phyloP scores from a whole-genome alignment of 2,888 invertebrate genomes.

The Drosophila glabriapex region DNA sequence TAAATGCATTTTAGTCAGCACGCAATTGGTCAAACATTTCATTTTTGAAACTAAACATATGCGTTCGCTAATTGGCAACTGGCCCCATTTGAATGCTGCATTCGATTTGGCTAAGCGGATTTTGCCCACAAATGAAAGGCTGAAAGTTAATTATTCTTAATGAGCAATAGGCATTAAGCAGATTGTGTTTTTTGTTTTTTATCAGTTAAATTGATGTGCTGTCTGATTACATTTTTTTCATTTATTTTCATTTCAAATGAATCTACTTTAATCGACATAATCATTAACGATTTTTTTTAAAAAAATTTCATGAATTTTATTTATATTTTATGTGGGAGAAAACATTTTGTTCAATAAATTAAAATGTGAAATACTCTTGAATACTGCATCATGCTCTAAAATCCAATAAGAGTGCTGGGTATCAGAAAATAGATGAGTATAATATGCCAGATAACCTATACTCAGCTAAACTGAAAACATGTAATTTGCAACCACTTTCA shows the following conservation, averaged over 20 bases:
- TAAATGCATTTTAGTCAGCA: slow-evolving; percentile 47
- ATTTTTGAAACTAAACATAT: slow-evolving; percentile 32
- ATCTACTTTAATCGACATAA: neutral
- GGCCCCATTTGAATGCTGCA: slow-evolving; percentile 1
- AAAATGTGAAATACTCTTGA: neutral
- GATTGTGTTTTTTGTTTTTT: slow-evolving; percentile 26
- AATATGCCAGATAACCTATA: neutral
- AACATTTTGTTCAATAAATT: neutral
- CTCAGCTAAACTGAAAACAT: neutral
- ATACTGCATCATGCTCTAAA: neutral
- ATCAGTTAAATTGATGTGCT: neutral
- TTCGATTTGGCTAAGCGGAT: neutral
- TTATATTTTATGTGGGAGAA: neutral
- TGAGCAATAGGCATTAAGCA: slow-evolving; percentile 45
- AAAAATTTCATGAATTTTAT: slow-evolving; percentile 1
- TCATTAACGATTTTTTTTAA: neutral
- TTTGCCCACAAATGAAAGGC: neutral
- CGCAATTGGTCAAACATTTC: slow-evolving; percentile 60
- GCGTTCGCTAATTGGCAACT: slow-evolving; percentile 35
- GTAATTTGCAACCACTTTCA: neutral
- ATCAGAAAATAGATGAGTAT: neutral
- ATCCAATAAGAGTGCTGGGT: neutral
- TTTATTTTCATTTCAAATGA: neutral
- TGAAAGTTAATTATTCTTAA: slow-evolving; percentile 66
- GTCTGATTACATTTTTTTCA: neutral